phyloP scores from a whole-genome alignment of 2,113 vertebrate species.

The Dolichallabes microphthalmus region DNA sequence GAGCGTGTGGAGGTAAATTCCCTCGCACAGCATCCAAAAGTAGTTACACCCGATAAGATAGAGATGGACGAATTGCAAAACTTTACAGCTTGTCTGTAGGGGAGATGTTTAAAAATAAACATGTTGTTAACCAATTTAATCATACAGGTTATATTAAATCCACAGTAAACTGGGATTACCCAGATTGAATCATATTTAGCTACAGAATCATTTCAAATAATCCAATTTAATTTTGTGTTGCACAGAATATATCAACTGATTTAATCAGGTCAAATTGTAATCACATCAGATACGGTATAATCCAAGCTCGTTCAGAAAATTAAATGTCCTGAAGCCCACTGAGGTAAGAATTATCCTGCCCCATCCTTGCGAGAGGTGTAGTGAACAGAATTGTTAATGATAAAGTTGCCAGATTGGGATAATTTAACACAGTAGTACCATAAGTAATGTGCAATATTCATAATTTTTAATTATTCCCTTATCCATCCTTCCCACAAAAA shows the following conservation, averaged over 20 bases:
- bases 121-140: background rate
- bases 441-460: background rate
- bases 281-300: background rate
- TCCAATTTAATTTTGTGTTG: background rate
- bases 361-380: background rate
- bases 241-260: background rate
- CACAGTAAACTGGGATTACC: background rate
- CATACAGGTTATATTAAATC: background rate
- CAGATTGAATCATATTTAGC: background rate
- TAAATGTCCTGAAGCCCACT: background rate
- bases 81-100: conserved; percentile 87
- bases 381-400: background rate
- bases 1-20: conserved; percentile 95
- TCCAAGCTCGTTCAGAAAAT: background rate
- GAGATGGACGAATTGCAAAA: conserved; percentile 88
- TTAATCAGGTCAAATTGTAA: background rate
- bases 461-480: background rate
- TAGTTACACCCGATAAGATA: conserved; percentile 97
- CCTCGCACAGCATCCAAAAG: conserved; percentile 99
- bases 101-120: background rate
- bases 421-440: background rate
- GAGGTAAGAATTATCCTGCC: background rate
- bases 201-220: background rate
- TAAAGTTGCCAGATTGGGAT: background rate
- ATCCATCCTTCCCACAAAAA: background rate